Conservation (phyloP, 2,113 vertebrate genomes). For the Oophaga pumilio region DNA sequence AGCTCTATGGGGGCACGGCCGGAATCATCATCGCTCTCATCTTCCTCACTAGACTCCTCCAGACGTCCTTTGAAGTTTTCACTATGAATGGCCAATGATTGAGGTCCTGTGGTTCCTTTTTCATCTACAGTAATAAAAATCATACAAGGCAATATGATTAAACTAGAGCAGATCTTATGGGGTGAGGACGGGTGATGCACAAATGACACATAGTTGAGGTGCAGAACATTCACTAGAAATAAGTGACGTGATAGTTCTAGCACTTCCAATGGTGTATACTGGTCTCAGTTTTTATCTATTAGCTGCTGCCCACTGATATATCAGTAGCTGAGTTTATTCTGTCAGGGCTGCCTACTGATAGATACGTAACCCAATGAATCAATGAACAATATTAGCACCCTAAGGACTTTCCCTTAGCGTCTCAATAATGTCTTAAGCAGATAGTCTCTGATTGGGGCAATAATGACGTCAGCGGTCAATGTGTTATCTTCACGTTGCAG, state of each 20-base stretch:
- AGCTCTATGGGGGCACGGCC: conserved; percentile 67
- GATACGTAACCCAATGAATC: no score
- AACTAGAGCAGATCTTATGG: neutral
- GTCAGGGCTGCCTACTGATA: no score
- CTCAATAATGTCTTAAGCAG: no score
- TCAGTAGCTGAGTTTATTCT: no score
- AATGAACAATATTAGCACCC: no score
- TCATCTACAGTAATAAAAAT: conserved; percentile 61
- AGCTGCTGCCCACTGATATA: no score
- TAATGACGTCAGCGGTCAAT: no score
- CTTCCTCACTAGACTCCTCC: conserved; percentile 56
- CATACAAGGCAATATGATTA: neutral
- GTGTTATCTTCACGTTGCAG: neutral
- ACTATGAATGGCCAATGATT: conserved; percentile 35
- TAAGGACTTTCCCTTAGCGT: no score
- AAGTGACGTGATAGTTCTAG: neutral
- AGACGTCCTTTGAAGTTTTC: conserved; percentile 51
- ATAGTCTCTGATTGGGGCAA: no score
- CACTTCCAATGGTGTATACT: neutral
- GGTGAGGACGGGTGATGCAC: neutral
- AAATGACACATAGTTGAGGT: neutral
- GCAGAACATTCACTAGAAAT: neutral
- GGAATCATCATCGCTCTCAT: conserved; percentile 54
- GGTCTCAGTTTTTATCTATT: neutral
- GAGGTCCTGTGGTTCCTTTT: conserved; percentile 54